These are phyloP conservation scores for Neodontobutis hainanensis DNA, from an alignment of 2,113 vertebrate species.

Conservation along the genomic window DNA sequence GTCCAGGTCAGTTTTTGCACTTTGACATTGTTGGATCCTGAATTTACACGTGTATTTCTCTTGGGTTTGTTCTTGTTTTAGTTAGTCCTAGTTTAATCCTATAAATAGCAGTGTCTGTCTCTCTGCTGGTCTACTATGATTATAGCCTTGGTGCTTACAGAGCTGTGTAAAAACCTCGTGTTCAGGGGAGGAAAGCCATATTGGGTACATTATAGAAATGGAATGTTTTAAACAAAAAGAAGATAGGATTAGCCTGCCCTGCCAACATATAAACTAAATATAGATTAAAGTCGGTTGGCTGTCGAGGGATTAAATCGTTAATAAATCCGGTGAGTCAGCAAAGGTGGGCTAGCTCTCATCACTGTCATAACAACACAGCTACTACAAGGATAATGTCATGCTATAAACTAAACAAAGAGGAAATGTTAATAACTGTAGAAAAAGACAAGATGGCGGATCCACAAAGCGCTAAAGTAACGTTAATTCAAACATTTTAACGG, in stretches of 20 bases:
- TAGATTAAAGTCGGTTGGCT: constrained; percentile 49
- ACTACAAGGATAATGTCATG: background rate
- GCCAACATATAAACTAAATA: constrained; percentile 56
- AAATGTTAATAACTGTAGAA: background rate
- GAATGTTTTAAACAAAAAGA: constrained; percentile 25
- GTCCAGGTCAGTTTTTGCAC: no score
- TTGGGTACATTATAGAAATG: constrained; percentile 5
- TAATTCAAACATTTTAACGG: background rate
- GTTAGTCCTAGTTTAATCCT: background rate
- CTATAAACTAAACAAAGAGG: background rate
- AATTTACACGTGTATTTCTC: no score
- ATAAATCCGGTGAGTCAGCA: constrained; percentile 42
- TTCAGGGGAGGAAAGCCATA: constrained; percentile 12
- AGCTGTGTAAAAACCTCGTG: background rate
- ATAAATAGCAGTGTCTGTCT: background rate
- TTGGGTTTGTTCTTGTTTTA: no score
- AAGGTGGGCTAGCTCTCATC: constrained; percentile 18
- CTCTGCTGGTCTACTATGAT: background rate
- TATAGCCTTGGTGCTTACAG: background rate
- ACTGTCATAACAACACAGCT: background rate
- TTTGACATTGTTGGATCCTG: no score
- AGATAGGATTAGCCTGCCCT: constrained; percentile 45
- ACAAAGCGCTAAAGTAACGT: background rate
- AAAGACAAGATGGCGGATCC: background rate
- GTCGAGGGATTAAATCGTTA: constrained; percentile 53